Base-by-base conservation (phyloP, 23 tunicate species). In the Oikopleura dioica region DNA sequence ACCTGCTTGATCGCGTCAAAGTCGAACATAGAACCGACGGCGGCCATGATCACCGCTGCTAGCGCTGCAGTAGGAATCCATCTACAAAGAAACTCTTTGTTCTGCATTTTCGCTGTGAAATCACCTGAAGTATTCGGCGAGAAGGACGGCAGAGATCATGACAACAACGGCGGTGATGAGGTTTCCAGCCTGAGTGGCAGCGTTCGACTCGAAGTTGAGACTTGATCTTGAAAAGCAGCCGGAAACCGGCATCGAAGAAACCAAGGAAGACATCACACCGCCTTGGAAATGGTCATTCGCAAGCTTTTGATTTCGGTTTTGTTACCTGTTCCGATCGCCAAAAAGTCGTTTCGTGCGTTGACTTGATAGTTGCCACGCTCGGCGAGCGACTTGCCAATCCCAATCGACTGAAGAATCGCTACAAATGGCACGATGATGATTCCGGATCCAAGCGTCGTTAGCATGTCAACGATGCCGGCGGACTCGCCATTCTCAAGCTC, bases 181-280 rank as follows among this genome's bases (percentile, higher is more conserved):
- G 26, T 63, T 63, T 5, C 72, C 72, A 23, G 26, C 2, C 26
- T 63, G 72, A 16, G 72, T 63, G 5, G 72, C 72, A 23, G 72
- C 33, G 26, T 63, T 63, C 5, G 72, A 63, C 33, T 63, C 72
- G 26, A 63, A 63, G 33, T 63, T 63, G 4, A 63, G 26, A 28
- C 72, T 63, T 23, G 72, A 63, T 28, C 72, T 63, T 23, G 72
- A 63, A 28, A 63, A 63, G 26, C 72, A 63, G 2, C 72, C 72
- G 2, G 72, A 63, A 28, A 63, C 72, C 5, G 72, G 72, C 72
- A 63, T 63, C 2, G 72, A 63, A 12, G 72, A 24, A 2, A 63
- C 72, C 29, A 63, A 21, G 2, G 72, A 24, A 28, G 72, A 63
- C 33, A 28, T 2, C 16, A 63, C 33, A 2, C 72, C 72, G 33